Percentiles rank a stretch among this genome's conserved stretches.
Evolutionary conservation across 2,113 vertebrate species (phyloP).

Genomic region (Rallus limicola): DNA sequence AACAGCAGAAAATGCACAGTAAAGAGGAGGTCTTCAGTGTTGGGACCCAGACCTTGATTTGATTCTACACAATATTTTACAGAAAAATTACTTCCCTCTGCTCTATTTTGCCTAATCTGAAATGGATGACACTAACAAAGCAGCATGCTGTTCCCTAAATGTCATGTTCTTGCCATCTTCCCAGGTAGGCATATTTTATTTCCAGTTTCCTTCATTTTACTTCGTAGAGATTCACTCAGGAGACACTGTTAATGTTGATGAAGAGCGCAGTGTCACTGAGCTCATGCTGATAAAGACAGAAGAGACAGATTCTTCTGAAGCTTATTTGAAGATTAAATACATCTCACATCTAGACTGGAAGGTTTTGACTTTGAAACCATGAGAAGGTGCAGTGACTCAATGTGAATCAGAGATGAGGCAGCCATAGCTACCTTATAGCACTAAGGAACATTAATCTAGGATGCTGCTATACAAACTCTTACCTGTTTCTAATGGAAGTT

Average conservation of each 20-base stretch:
- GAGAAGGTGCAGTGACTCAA: neutral
- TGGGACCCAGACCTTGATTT: neutral
- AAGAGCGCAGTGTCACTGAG: neutral
- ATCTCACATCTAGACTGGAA: neutral
- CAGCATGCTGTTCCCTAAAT: neutral
- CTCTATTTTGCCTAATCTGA: neutral
- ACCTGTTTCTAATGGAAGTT: neutral
- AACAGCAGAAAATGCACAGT: neutral
- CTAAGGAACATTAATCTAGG: neutral
- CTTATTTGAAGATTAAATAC: constrained; percentile 23
- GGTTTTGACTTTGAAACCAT: neutral
- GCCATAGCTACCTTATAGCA: neutral
- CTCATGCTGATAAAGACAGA: neutral
- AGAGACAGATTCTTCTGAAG: neutral
- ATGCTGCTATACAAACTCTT: neutral
- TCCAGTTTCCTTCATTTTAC: neutral
- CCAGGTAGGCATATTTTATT: neutral
- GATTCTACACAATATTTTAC: neutral
- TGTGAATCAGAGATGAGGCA: neutral
- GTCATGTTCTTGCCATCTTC: neutral
- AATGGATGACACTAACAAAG: neutral
- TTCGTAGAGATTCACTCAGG: neutral
- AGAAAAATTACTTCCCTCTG: neutral
- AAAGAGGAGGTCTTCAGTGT: neutral
- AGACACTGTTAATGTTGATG: neutral